Base-by-base conservation (phyloP, 2,888 invertebrate genomes). In the Liopterus haemorrhoidalis region DNA sequence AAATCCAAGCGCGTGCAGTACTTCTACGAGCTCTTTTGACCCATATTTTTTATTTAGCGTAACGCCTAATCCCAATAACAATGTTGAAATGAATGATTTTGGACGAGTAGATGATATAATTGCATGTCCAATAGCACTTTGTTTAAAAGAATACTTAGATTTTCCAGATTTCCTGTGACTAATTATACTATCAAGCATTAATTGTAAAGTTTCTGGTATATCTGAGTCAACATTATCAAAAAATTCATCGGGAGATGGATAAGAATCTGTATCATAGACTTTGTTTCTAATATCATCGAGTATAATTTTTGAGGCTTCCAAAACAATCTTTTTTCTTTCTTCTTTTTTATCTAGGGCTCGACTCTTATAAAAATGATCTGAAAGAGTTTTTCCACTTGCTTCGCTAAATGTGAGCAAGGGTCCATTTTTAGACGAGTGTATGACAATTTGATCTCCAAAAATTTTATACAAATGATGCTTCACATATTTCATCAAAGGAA, bases 21-120 rank as follows among this genome's bases (percentile, higher is more conserved):
- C 33, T 35, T 20, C 41, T 8, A 41, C 11, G 21, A 48, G 44
- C 21, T 36, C 37, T 33, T 37, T 44, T 8, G 37, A 48, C 18
- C 40, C 44, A 24, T 45, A 48, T 45, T 41, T 48, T 28, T 41
- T 6, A 36, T 48, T 22, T 18, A 48, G 33, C 5, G 41, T 41
- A 5, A 36, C 4, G 12, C 46, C 50, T 28, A 50, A 18, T 35
- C 38, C 19, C 20, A 38, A 18, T 33, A 18, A 35, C n/a, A 50
- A 21, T 12, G 46, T 12, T 8, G 42, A 50, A 24, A 50, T 12
- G 21, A 44, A 44, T 18, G 5, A 42, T 21, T 18, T 21, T 5
- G 35, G 35, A 15, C 21, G 35, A 35, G 22, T 18, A 12, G 21
- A 21, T n/a, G 33, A 12, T 20, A 18, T 33, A 8, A 33, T 12